Percentiles rank a stretch among this genome's conserved stretches.
phyloP scores from a whole-genome alignment of 30 jellyfish, hydroid and myxozoan genomes.

The Chrysaora quinquecirrha region DNA sequence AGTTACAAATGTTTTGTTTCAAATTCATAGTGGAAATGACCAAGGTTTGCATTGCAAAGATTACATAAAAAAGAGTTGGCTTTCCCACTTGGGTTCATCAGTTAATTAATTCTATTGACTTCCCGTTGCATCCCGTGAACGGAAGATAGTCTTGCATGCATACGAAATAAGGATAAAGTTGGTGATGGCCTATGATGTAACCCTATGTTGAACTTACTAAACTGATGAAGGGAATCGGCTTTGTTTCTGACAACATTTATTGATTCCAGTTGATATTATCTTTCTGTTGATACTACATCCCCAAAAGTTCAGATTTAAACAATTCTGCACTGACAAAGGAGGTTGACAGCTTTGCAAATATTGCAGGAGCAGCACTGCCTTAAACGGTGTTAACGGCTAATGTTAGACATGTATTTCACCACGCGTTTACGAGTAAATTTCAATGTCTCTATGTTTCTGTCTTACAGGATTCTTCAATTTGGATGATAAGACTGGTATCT shows the following conservation, averaged over 20 bases:
- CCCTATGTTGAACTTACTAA: too few relatives aligned
- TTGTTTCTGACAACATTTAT: too few relatives aligned
- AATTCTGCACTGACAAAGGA: not conserved
- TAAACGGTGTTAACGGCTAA: not conserved
- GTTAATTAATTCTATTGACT: not conserved
- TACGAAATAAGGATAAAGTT: too few relatives aligned
- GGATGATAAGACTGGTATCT: slow-evolving; percentile 29
- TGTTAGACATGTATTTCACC: too few relatives aligned
- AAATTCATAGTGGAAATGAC: slow-evolving; percentile 44
- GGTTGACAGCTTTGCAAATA: not conserved
- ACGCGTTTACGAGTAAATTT: too few relatives aligned
- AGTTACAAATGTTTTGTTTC: slow-evolving; percentile 28
- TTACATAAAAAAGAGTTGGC: not conserved
- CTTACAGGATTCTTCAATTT: slow-evolving; percentile 30
- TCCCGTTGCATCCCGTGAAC: not conserved
- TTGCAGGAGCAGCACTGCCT: not conserved
- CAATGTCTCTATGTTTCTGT: not conserved
- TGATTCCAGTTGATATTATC: too few relatives aligned
- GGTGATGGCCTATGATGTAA: too few relatives aligned
- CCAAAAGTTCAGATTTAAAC: not conserved
- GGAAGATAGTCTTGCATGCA: not conserved
- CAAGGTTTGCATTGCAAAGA: slow-evolving; percentile 11
- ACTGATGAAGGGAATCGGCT: too few relatives aligned
- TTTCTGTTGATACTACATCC: not conserved
- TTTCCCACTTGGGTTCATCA: not conserved